phyloP scores from a whole-genome alignment of 2,888 invertebrate species.

The Ernsta delagoae region DNA sequence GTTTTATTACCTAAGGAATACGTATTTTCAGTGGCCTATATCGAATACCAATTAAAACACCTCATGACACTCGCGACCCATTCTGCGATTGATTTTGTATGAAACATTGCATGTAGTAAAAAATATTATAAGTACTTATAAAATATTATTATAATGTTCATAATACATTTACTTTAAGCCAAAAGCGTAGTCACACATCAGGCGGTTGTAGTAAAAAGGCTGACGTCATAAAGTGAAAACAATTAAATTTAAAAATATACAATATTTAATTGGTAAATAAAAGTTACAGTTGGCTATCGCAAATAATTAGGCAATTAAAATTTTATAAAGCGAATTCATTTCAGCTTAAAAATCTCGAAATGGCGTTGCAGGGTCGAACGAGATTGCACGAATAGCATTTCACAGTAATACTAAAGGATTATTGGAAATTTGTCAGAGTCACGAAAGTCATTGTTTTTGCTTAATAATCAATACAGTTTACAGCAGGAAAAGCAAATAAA shows the following conservation, averaged over 20 bases:
- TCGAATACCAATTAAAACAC: no score
- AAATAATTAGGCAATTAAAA: constrained; percentile 31
- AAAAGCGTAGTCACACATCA: no score
- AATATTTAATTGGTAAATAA: constrained; percentile 8
- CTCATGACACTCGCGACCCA: no score
- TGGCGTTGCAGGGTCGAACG: constrained; percentile 47
- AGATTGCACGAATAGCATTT: constrained; percentile 54
- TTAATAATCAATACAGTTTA: constrained; percentile 50
- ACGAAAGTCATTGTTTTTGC: constrained; percentile 51
- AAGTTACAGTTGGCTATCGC: constrained; percentile 7
- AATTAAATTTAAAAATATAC: constrained; percentile 6
- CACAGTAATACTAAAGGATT: constrained; percentile 56
- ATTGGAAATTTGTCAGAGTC: constrained; percentile 58
- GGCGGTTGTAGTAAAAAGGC: not conserved
- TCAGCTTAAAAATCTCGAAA: constrained; percentile 44
- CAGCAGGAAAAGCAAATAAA: constrained; percentile 19
- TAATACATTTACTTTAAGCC: no score
- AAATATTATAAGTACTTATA: no score
- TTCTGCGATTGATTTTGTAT: no score
- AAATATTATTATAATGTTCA: no score
- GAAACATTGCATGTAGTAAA: no score
- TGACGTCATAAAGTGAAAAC: not conserved
- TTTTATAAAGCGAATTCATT: constrained; percentile 41
- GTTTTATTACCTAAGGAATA: no score
- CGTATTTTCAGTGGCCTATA: no score